Conservation (phyloP, 2,888 invertebrate species). For the Pecten maximus region DNA sequence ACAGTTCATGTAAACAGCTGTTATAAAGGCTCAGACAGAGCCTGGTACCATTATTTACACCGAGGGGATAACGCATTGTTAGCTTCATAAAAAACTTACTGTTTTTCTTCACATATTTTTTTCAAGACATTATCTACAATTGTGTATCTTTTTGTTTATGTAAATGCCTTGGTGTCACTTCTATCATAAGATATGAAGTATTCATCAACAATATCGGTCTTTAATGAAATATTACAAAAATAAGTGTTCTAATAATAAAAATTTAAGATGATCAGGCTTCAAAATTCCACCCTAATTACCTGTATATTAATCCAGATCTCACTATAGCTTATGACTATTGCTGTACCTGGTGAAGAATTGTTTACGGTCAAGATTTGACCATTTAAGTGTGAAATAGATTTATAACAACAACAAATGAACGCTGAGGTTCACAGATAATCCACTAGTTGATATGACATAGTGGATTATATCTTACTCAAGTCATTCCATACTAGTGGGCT, state of each 20-base stretch:
- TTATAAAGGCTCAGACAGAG: not conserved
- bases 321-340: not conserved
- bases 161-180: not conserved
- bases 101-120: too few species aligned
- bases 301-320: not conserved
- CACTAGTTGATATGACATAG: not conserved
- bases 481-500: not conserved
- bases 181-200: not conserved
- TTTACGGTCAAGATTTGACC: conserved; percentile 1
- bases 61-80: not conserved
- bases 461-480: not conserved
- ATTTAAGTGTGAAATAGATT: not conserved
- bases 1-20: not conserved
- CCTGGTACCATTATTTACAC: not conserved
- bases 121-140: too few species aligned
- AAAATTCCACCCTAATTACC: not conserved
- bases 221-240: not conserved
- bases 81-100: not conserved
- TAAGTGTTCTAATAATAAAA: not conserved
- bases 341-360: not conserved
- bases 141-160: not conserved
- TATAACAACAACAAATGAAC: not conserved
- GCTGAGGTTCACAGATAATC: not conserved
- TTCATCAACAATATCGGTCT: not conserved
- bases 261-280: not conserved